Base-by-base conservation (phyloP, 1,140 invertebrate genomes). In the Pantala flavescens region DNA sequence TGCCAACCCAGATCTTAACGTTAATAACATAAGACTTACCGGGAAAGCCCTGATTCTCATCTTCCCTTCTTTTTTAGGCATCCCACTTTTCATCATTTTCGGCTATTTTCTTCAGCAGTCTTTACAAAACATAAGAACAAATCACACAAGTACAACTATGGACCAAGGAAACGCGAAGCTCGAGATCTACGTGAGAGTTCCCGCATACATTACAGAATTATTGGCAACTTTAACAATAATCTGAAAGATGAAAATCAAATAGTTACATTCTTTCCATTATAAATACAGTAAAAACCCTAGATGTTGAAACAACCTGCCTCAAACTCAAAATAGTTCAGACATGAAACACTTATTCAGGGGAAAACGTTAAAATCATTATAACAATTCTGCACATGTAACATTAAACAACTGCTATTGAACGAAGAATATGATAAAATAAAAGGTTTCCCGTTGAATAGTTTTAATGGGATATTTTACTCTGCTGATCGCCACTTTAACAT, bases 11-110 rank as follows among this genome's bases (percentile, higher is more conserved):
- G 28, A 36, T 36, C 3, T 36, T 5, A 36, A 5, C 28, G 2
- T 36, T 36, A 36, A 36, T 36, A 36, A 36, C 28, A 36, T 5
- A 5, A 36, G 28, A 87, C 93, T 96, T 87, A 97, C 95, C 80
- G 95, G 95, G 87, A 98, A 98, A 78, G 95, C 95, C 82, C 95
- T 89, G 83, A 98, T 98, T 80, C 96, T 88, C 96, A 98, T 98
- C 85, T 98, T 98, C 84, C 91, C 91, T 83, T 95, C 92, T 86
- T 95, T 95, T 83, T 95, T 92, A 78, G 90, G 88, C 78, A 90
- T 84, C 79, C 89, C 86, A 84, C 88, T 89, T 83, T 86, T 88
- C 86, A 92, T 92, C 87, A 90, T 91, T 76, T 74, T 78, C 72
- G n/a, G 16, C 7, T 74, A 71, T 72, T 24, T 24, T 72, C 28